These are phyloP conservation scores for Drosophila asahinai DNA, from an alignment of 1,140 invertebrate species.

Conservation along the genomic window DNA sequence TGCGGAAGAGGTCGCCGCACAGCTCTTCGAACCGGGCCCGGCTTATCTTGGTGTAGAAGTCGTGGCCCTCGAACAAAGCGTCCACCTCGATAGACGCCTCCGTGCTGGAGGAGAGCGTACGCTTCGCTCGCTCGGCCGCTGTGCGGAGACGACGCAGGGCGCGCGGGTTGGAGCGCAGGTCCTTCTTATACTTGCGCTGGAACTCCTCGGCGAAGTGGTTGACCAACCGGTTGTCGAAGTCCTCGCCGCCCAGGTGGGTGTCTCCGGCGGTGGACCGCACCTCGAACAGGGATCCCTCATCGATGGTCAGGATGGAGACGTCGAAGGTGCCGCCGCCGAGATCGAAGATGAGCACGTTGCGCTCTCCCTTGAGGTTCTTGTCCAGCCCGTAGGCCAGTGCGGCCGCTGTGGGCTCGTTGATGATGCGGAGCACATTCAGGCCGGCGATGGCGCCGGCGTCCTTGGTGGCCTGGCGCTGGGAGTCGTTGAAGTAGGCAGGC, in stretches of 20 bases:
- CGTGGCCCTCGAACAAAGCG: constrained; percentile 90
- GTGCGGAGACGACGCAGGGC: constrained; percentile 91
- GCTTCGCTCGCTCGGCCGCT: constrained; percentile 90
- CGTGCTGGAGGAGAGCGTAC: constrained; percentile 88
- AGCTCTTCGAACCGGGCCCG: constrained; percentile 94
- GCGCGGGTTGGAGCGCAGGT: constrained; percentile 87
- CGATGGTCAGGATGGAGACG: constrained; percentile 94
- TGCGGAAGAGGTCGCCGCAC: constrained; percentile 91
- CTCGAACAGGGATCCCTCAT: constrained; percentile 93
- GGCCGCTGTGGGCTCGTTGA: constrained; percentile 91
- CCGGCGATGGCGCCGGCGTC: constrained; percentile 90
- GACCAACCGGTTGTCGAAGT: constrained; percentile 94
- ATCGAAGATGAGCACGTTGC: constrained; percentile 90
- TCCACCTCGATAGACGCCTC: constrained; percentile 91
- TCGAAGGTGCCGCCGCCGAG: constrained; percentile 92
- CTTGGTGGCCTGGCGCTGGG: constrained; percentile 88
- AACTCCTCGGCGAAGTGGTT: constrained; percentile 90
- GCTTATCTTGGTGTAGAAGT: constrained; percentile 94
- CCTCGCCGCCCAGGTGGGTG: constrained; percentile 91
- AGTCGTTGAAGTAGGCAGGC: constrained; percentile 89
- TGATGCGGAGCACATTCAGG: constrained; percentile 89
- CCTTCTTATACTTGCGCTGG: not conserved
- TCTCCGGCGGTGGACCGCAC: constrained; percentile 91
- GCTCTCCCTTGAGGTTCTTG: constrained; percentile 91
- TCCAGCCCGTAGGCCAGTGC: constrained; percentile 91